Percentiles rank a stretch among this genome's conserved stretches.
Conservation (phyloP, 2,888 invertebrate genomes). For the Amiota communis region DNA sequence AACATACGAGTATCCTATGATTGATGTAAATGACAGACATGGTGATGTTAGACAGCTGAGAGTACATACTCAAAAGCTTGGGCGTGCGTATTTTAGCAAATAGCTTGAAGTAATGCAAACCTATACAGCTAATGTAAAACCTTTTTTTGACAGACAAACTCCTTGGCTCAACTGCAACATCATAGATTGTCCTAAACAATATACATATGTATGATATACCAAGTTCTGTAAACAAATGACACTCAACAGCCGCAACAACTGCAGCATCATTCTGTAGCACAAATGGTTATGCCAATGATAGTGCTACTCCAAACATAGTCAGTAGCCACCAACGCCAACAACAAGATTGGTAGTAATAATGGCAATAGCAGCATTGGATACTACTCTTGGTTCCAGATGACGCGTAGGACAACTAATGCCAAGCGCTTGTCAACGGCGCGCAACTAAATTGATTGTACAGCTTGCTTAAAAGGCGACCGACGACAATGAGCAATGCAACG, state of each 20-base stretch:
- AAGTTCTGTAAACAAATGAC: constrained; percentile 9
- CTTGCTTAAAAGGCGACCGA: constrained; percentile 19
- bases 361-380: not conserved
- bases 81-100: constrained; percentile 17
- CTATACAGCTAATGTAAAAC: not conserved
- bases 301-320: constrained; percentile 4
- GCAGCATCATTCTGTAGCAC: not conserved
- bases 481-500: constrained; percentile 1
- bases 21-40: not conserved
- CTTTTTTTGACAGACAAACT: not conserved
- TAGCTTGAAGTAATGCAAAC: constrained; percentile 14
- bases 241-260: not conserved
- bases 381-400: too few species aligned
- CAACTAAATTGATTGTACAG: constrained; percentile 23
- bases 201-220: not conserved
- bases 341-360: not conserved
- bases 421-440: constrained; percentile 17
- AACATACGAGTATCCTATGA: not conserved
- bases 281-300: not conserved
- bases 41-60: not conserved
- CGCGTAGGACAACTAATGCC: constrained; percentile 14
- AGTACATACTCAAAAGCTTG: constrained; percentile 8
- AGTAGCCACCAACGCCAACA: not conserved
- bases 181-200: too few species aligned
- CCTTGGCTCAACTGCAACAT: not conserved